Conservation (phyloP, 2,113 vertebrate species). For the Hippopotamus amphibius region DNA sequence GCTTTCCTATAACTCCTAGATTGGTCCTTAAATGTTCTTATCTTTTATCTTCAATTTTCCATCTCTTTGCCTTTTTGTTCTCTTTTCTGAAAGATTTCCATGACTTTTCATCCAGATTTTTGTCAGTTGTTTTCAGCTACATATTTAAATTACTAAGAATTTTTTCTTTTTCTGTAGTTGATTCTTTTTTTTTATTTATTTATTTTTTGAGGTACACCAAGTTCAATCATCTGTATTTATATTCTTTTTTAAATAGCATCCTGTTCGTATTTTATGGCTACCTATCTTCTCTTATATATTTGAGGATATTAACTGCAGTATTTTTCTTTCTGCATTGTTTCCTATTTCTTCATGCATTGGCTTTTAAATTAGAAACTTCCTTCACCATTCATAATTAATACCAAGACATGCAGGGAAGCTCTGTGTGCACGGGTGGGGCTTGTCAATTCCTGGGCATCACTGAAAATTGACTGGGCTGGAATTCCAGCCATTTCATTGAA, state of each 20-base stretch:
- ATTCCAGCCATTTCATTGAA: background rate
- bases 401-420: background rate
- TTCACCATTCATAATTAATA: background rate
- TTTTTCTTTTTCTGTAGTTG: background rate
- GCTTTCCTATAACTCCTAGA: background rate
- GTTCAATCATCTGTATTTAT: too few relatives aligned
- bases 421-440: background rate
- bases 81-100: background rate
- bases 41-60: background rate
- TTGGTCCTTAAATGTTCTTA: background rate
- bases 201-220: too few relatives aligned
- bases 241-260: background rate
- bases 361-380: background rate
- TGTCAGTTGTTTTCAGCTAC: background rate
- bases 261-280: background rate
- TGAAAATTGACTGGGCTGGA: background rate
- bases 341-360: background rate
- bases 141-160: background rate
- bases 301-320: background rate
- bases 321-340: background rate
- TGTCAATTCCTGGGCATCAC: background rate
- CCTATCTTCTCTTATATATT: background rate
- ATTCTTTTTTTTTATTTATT: background rate
- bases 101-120: background rate
- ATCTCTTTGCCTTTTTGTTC: background rate